Evolutionary conservation across 2,888 invertebrate genomes (phyloP), one percentile per base, ranked within the genome.

Genomic region (Phengaris arion): DNA sequence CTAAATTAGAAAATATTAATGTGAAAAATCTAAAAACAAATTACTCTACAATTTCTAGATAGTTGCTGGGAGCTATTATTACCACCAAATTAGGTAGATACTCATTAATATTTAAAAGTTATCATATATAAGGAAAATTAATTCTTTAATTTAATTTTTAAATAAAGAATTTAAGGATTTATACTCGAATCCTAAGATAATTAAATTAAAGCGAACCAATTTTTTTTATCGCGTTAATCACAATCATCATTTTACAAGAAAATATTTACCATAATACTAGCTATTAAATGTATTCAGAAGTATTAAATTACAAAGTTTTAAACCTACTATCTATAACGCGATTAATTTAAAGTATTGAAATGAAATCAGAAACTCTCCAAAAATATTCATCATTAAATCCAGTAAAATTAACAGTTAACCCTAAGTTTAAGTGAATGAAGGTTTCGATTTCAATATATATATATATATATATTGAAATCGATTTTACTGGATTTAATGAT

Each of bases 321-420:
- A 59, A 22, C 22, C 59, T 57, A 22, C 22, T 22, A 22, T 22
- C 8, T 59, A 22, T 59, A 59, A 35, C 22, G 22, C 10, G 59
- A 59, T 59, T 59, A 59, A 59, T 59, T 22, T 22, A 22, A 59
- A 59, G 59, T 59, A 59, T 59, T 59, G 10, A 59, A 59, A 59
- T 35, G 22, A 59, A 22, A 59, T 59, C 59, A 35, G 10, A 59
- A 59, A 59, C 22, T 35, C 5, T 59, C 5, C 22, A 59, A 59
- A 22, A 59, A 22, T 59, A 59, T 15, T 59, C 10, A 52, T 52
- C 6, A 22, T 59, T 22, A 22, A 22, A 22, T 15, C 59, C 12
- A 52, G 52, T 59, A 5, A 59, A 59, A 59, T 59, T 9, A 59
- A 59, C 10, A 5, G 22, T 59, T 35, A 59, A 57, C 10, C 15